Evolutionary conservation across 2,797 vertebrate genomes (phyloP), one percentile per base, ranked within the genome.

Genomic region (Furcifer pardalis): DNA sequence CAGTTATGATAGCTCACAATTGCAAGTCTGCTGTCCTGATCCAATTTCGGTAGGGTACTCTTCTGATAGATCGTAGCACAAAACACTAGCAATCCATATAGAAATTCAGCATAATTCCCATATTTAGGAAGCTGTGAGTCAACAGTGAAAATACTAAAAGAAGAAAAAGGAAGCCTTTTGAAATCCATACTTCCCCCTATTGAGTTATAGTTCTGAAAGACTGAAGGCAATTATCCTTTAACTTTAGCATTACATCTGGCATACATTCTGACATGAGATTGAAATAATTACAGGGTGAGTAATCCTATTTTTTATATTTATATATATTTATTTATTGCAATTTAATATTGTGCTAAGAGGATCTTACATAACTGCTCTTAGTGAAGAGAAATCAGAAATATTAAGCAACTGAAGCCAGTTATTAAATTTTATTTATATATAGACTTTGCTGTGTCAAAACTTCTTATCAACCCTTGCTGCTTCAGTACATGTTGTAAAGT

Each of bases 11-110:
- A 91, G 90, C 87, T 92, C 90, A 89, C 91, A 93, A 93, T 89
- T 94, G 90, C 88, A 93, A 92, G 77, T 88, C 86, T 91, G 77
- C 82, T 91, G 91, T 93, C 89, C 90, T 95, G 89, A 92, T 93
- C 90, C 90, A 94, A 94, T 95, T 94, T 94, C 92, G 91, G 75
- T 75, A 82, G 85, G 88, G 82, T 93, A 93, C 88, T 94, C 90
- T 88, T 88, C 87, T 89, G 90, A 88, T 87, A 91, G 86, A 93
- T 92, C 89, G 89, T 92, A 89, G 85, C 89, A 92, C 84, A 91
- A 90, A 93, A 81, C 56, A 15, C 0, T 75, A 87, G 77, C 84
- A 92, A 90, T 89, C 89, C 88, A 77, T 3, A 81, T 87, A 87
- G 90, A 81, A 74, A 91, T 88, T 94, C 93, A 90, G 89, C 89